Evolutionary conservation across 2,888 invertebrate genomes (phyloP), one percentile per base, ranked within the genome.

Genomic region (Heliconius ismenius): DNA sequence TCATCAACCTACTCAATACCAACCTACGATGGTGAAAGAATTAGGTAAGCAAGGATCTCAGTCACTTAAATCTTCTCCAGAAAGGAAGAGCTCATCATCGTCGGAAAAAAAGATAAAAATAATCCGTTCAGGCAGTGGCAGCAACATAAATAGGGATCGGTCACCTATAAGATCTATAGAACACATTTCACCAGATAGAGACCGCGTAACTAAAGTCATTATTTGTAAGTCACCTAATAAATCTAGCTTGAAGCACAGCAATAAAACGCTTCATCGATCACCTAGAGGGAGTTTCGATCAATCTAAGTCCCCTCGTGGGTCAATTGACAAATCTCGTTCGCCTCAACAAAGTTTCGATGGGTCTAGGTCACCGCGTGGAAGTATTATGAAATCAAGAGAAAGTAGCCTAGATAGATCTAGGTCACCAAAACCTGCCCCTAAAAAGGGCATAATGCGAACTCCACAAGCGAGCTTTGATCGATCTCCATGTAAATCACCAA

Each of bases 1-100:
- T 83, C 97, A 98, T 92, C 98, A 98, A 87, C 98, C 98, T 78
- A 97, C 98, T 86, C 97, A 97, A 90, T 98, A 98, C 93, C 98
- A 98, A 86, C 98, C 98, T 78, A 96, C 97, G 84, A 96, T 96
- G 90, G 96, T 97, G 88, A 97, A 97, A 95, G 98, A 98, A 94
- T 94, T 98, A 96, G 98, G 98, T 98, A 97, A 97, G 97, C 92
- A 90, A 81, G 94, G 94, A 82, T 93, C 93, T 6, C 90, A 91
- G 74, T 95, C 94, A 43, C 92, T 94, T 81, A 95, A 95, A 87
- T 95, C 95, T 62, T 95, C 94, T 26, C 94, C 94, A 54, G 94
- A 94, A 83, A 88, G 89, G 81, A 93, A 90, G 81, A 80, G 80
- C 62, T 86, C 89, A 2, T 83, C 85, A 1, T 73, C 80, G 6